phyloP scores from a whole-genome alignment of 2,888 invertebrate species.

The Tubiluchus corallicola region DNA sequence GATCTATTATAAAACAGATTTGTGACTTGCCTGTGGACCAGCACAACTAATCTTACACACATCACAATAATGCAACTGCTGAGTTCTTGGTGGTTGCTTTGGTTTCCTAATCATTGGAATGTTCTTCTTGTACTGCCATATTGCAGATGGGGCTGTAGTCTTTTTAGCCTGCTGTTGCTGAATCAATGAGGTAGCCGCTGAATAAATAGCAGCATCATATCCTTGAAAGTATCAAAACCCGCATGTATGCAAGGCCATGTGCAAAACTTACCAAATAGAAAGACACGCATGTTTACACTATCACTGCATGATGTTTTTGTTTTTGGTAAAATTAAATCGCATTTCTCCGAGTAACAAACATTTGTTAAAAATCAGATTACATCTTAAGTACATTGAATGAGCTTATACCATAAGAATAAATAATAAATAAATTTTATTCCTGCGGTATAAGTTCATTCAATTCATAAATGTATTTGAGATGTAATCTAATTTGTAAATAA shows the following conservation, averaged over 20 bases:
- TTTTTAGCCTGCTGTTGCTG: constrained; percentile 44
- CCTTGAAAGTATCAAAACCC: constrained; percentile 38
- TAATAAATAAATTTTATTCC: too few relatives aligned
- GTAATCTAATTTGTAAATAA: too few relatives aligned
- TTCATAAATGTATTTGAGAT: too few relatives aligned
- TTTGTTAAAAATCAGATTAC: too few relatives aligned
- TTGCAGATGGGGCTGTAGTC: constrained; percentile 28
- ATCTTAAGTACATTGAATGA: too few relatives aligned
- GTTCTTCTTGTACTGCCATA: constrained; percentile 17
- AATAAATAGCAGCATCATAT: constrained; percentile 86
- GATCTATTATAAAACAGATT: too few relatives aligned
- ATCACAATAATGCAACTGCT: constrained; percentile 91
- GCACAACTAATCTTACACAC: constrained; percentile 97
- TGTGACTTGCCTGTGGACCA: constrained; percentile 51
- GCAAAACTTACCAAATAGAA: background rate
- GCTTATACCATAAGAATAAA: too few relatives aligned
- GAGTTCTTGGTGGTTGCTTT: constrained; percentile 54
- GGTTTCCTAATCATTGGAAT: constrained; percentile 14
- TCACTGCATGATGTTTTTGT: too few relatives aligned
- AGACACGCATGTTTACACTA: background rate
- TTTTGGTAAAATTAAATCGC: too few relatives aligned
- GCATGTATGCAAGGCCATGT: background rate
- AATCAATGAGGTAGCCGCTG: constrained; percentile 84
- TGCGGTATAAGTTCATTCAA: too few relatives aligned
- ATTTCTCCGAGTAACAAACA: too few relatives aligned